Conservation (phyloP, 92 coral and sea anemone species). For the Siderastrea siderea region DNA sequence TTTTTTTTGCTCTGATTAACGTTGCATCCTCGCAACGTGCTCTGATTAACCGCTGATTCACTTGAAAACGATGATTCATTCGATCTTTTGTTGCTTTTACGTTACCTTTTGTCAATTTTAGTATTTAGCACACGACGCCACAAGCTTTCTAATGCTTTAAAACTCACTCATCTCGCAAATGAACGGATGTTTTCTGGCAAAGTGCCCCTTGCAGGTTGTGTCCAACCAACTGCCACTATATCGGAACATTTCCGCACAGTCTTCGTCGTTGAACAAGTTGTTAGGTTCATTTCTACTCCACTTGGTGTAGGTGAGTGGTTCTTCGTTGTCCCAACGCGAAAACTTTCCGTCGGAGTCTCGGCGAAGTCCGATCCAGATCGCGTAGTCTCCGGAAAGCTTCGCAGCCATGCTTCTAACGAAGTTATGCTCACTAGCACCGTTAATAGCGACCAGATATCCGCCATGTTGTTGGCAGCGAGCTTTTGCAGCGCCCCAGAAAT, state of each 20-base stretch:
- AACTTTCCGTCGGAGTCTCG: conserved; percentile 23
- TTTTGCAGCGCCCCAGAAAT: conserved; percentile 23
- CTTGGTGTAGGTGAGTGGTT: conserved; percentile 22
- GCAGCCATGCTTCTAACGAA: conserved; percentile 14
- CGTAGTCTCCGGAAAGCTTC: conserved; percentile 25
- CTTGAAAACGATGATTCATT: too few species aligned
- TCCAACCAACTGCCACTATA: conserved; percentile 38
- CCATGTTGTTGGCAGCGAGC: conserved; percentile 37
- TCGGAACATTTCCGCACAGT: conserved; percentile 37
- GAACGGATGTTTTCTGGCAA: conserved; percentile 24
- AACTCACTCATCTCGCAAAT: conserved; percentile 47
- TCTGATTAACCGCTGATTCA: too few species aligned
- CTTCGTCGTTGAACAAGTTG: conserved; percentile 29
- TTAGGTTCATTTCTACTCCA: conserved; percentile 35
- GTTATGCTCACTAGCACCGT: conserved; percentile 11
- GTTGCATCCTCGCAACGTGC: too few species aligned
- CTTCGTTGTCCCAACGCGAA: conserved; percentile 35
- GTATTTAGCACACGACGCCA: too few species aligned
- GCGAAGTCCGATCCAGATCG: conserved; percentile 51
- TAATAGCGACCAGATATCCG: conserved; percentile 35
- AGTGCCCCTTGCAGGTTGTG: conserved; percentile 6
- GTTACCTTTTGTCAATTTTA: too few species aligned
- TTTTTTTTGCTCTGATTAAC: too few species aligned
- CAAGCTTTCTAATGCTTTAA: too few species aligned
- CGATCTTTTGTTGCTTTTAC: too few species aligned